Percentiles rank a stretch among this genome's conserved stretches.
These are phyloP conservation scores for Urocitellus parryii DNA, from an alignment of 2,113 vertebrate genomes.

Conservation along the genomic window DNA sequence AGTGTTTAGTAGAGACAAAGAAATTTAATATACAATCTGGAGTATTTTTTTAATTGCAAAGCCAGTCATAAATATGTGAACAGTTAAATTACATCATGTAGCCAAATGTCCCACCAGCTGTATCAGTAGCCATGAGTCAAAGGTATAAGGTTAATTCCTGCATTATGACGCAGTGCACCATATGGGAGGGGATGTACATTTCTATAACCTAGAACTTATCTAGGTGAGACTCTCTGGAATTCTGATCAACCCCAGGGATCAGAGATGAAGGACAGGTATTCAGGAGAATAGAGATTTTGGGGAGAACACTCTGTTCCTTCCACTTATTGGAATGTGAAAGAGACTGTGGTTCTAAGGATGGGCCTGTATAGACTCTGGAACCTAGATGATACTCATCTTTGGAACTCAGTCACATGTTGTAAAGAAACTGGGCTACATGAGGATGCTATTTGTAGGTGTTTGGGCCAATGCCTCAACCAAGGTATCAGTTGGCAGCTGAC, in stretches of 20 bases:
- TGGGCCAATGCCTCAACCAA: background rate
- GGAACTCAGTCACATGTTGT: background rate
- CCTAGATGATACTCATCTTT: background rate
- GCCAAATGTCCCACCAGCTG: background rate
- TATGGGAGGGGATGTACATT: background rate
- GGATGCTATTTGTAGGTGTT: background rate
- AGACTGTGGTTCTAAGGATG: background rate
- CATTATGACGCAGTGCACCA: background rate
- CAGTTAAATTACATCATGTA: background rate
- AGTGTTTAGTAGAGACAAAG: background rate
- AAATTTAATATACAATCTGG: background rate
- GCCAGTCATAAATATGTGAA: background rate
- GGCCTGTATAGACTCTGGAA: background rate
- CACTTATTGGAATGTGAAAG: background rate
- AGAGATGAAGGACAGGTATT: background rate
- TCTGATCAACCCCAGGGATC: background rate
- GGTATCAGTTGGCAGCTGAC: no score
- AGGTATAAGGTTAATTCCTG: background rate
- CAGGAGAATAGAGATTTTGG: background rate
- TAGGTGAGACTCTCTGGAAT: background rate
- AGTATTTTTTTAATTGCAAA: background rate
- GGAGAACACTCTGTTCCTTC: background rate
- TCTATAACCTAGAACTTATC: background rate
- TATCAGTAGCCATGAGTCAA: background rate
- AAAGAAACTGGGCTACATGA: background rate